phyloP scores from a whole-genome alignment of 2,113 vertebrate species.

The Neofelis nebulosa region DNA sequence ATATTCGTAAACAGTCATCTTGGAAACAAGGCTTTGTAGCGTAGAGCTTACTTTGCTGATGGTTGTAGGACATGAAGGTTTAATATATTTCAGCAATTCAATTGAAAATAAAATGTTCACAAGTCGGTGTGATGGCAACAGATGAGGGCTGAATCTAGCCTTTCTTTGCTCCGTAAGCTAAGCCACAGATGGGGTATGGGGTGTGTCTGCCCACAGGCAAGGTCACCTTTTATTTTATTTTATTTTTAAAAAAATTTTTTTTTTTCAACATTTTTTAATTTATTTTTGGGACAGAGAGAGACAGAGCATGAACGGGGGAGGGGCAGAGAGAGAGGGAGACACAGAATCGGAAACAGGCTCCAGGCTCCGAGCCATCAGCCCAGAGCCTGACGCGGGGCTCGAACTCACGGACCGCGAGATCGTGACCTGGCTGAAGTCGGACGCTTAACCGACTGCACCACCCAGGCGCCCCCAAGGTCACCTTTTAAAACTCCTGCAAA shows the following conservation, averaged over 20 bases:
- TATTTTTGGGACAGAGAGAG: too few relatives aligned
- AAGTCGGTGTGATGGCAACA: neutral
- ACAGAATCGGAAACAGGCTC: too few relatives aligned
- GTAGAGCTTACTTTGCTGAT: neutral
- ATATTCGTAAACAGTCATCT: neutral
- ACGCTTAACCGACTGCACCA: too few relatives aligned
- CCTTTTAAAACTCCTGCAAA: neutral
- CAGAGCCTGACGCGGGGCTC: too few relatives aligned
- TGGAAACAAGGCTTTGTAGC: neutral
- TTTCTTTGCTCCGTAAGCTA: neutral
- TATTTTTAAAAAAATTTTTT: too few relatives aligned
- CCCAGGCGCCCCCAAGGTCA: too few relatives aligned
- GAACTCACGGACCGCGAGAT: too few relatives aligned
- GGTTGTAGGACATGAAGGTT: neutral
- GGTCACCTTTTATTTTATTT: neutral
- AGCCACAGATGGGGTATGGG: fast-evolving
- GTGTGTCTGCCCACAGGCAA: neutral
- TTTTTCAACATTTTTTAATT: too few relatives aligned
- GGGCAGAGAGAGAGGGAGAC: too few relatives aligned
- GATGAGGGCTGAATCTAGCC: neutral
- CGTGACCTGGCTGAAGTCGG: too few relatives aligned
- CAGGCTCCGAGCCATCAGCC: too few relatives aligned
- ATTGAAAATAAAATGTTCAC: neutral
- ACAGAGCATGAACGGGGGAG: too few relatives aligned
- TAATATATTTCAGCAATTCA: neutral